phyloP scores from a whole-genome alignment of 2,113 vertebrate species.

The sheep (Ovis aries) region DNA sequence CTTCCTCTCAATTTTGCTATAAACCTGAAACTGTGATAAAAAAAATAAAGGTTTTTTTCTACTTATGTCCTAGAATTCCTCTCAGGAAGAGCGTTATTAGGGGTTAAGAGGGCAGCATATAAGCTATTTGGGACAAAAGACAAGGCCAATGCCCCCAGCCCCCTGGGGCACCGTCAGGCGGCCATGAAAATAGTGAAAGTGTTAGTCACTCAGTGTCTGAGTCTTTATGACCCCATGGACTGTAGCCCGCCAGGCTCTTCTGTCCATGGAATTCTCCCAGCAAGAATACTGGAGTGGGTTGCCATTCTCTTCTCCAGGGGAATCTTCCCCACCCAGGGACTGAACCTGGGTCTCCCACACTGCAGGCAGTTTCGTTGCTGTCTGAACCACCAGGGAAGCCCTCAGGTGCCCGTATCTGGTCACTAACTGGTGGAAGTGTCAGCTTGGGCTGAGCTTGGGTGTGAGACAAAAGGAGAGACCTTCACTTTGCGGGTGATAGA shows the following conservation, averaged over 20 bases:
- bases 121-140: not conserved
- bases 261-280: not conserved
- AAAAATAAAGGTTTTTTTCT: not conserved
- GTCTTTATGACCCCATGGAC: not conserved
- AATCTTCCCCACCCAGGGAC: not conserved
- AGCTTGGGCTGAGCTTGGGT: not conserved
- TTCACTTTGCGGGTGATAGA: not conserved
- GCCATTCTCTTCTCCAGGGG: not conserved
- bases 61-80: not conserved
- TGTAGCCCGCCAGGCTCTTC: not conserved
- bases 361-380: not conserved
- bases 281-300: not conserved
- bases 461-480: not conserved
- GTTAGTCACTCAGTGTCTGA: not conserved
- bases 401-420: not conserved
- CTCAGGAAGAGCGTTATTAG: not conserved
- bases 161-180: too few species aligned
- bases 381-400: not conserved
- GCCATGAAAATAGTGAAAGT: not conserved
- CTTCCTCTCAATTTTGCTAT: not conserved
- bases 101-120: not conserved
- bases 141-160: not conserved
- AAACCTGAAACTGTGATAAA: not conserved
- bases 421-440: too few species aligned
- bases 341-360: not conserved